Evolutionary conservation across 2,113 vertebrate species (phyloP).

Genomic region (Marmota flaviventris): DNA sequence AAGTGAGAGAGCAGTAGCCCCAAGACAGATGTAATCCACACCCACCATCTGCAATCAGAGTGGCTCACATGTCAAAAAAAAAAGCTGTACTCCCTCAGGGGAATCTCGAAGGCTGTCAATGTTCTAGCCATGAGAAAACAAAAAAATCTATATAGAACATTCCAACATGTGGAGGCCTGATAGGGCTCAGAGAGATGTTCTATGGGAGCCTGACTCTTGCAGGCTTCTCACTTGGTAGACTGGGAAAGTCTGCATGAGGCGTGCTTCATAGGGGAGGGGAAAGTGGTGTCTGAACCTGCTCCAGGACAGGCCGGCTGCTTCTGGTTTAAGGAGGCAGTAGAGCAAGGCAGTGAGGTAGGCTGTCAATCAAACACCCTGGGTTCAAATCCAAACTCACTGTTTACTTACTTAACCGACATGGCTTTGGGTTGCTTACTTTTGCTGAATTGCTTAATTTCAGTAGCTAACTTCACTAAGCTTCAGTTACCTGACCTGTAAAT

Average conservation of each 20-base stretch:
- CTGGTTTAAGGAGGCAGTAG: conserved; percentile 18
- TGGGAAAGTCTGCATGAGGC: background rate
- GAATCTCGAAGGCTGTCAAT: conserved; percentile 82
- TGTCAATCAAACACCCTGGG: conserved; percentile 20
- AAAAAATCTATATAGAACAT: conserved; percentile 81
- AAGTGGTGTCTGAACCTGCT: conserved; percentile 65
- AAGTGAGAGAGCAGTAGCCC: conserved; percentile 72
- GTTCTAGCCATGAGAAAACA: conserved; percentile 83
- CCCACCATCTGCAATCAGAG: conserved; percentile 82
- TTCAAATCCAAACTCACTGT: conserved; percentile 2
- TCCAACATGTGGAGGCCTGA: conserved; percentile 79
- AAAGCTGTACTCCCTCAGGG: conserved; percentile 77
- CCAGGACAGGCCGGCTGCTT: background rate
- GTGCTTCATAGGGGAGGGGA: background rate
- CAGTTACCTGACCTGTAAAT: conserved; percentile 36
- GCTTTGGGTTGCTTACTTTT: background rate
- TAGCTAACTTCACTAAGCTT: background rate
- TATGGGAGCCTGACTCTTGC: conserved; percentile 31
- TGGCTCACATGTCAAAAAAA: conserved; percentile 82
- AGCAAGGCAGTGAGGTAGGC: background rate
- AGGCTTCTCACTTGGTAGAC: conserved; percentile 19
- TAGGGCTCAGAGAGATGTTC: conserved; percentile 1
- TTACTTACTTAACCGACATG: background rate
- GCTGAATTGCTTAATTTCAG: background rate
- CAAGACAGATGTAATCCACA: conserved; percentile 83